Base-by-base conservation (phyloP, 64 coral and sea anemone species). In the Pocillopora damicornis region DNA sequence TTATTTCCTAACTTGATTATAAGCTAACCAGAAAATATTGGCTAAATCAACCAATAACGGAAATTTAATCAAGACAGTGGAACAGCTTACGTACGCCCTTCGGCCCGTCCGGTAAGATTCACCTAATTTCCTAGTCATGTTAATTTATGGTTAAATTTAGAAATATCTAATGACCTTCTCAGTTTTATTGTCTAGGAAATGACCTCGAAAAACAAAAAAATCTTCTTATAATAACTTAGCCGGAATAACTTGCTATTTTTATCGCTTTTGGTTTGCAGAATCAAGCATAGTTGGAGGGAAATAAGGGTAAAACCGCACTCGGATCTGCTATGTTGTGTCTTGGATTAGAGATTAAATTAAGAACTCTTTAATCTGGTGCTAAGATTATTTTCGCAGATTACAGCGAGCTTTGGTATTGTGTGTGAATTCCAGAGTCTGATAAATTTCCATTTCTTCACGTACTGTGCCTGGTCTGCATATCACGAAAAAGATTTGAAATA, bases 131-230 rank as follows among this genome's bases (percentile, higher is more conserved):
- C 22, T 67, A 67, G 64, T 8, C 16, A 71, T 71, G 67, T 11
- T 20, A 23, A 51, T 4, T 51, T 51, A 51, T 51, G 2, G 42
- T 7, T 51, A 4, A 23, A 26, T 73, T 73, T 25, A 73, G 69
- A 73, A 23, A 73, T 73, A 73, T 0, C 17, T 16, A 22, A 10
- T 37, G 36, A 77, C 2, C 75, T 56, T 77, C 25, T 71, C 20
- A 16, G 18, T 15, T 42, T 77, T 56, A 51, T 57, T 18, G 75
- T 77, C 75, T 77, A 18, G 37, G 17, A 56, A 15, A 77, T 16
- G 11, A 45, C 79, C 57, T 63, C 30, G 37, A 35, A 63, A 83
- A 82, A 83, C 80, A 83, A 15, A 36, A 6, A 83, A 83, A 83
- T 15, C 59, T 63, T 15, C 30, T 63, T 63, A 81, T 1, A 34